Conservation (phyloP, 2,888 invertebrate genomes). For the Eristalinus sepulchralis region DNA sequence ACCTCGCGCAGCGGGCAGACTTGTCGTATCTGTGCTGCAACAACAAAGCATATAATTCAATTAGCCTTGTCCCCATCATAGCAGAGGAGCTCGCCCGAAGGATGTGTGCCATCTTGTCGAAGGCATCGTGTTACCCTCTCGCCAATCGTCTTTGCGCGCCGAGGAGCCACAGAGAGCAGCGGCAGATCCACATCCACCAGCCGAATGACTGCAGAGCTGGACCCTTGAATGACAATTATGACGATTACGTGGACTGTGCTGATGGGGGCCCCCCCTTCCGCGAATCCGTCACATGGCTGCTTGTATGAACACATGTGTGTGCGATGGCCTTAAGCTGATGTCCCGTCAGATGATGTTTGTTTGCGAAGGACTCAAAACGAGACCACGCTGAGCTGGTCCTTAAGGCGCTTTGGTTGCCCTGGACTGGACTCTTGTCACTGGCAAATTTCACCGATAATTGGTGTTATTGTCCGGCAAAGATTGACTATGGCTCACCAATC, state of each 20-base stretch:
- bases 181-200: slow-evolving; percentile 14
- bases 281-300: slow-evolving; percentile 14
- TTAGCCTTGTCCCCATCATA: slow-evolving; percentile 62
- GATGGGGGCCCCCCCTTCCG: background rate
- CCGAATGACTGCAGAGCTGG: slow-evolving; percentile 31
- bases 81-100: slow-evolving; percentile 32
- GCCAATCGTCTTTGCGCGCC: background rate
- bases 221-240: slow-evolving; percentile 69
- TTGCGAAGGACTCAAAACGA: slow-evolving; percentile 67
- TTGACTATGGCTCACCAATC: slow-evolving; percentile 19
- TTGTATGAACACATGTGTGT: slow-evolving; percentile 8
- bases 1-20: slow-evolving; percentile 63
- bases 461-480: slow-evolving; percentile 42
- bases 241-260: slow-evolving; percentile 58
- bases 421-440: slow-evolving; percentile 8
- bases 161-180: slow-evolving; percentile 33
- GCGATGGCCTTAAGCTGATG: slow-evolving; percentile 57
- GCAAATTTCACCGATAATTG: slow-evolving; percentile 60
- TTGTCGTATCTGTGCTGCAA: slow-evolving; percentile 61
- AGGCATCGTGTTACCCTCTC: slow-evolving; percentile 47
- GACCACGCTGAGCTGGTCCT: slow-evolving; percentile 71
- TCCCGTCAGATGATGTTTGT: slow-evolving; percentile 59
- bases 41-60: slow-evolving; percentile 70
- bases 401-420: slow-evolving; percentile 73
- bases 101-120: slow-evolving; percentile 62